Percentiles rank a stretch among this genome's conserved stretches.
Conservation (phyloP, 2,113 vertebrate species). For the Ceuthmochares aereus region DNA sequence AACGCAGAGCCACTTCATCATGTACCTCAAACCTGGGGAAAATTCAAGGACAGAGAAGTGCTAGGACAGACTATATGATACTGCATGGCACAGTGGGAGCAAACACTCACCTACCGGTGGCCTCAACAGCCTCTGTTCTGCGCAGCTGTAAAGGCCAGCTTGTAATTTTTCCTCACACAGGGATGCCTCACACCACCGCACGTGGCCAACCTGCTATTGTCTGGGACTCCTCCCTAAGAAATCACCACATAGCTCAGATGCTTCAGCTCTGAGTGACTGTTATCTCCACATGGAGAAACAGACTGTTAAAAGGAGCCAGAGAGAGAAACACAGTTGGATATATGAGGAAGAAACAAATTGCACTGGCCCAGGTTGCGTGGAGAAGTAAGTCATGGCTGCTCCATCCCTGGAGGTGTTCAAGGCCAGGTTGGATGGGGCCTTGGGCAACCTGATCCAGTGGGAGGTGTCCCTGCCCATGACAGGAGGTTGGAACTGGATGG, state of each 20-base stretch:
- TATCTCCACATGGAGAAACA: accelerated
- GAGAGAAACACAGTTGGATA: not conserved
- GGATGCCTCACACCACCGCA: accelerated
- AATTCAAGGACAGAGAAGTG: not conserved
- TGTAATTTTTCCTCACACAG: not conserved
- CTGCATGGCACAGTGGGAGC: not conserved
- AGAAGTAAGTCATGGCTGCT: too few relatives aligned
- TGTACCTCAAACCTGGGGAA: not conserved
- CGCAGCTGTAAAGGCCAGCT: accelerated
- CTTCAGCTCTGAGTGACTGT: not conserved
- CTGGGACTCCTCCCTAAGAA: not conserved
- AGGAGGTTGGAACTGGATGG: too few relatives aligned
- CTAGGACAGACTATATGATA: not conserved
- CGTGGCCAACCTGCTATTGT: not conserved
- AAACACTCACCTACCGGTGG: accelerated
- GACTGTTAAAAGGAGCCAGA: not conserved
- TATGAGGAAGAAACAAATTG: not conserved
- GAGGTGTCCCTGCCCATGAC: too few relatives aligned
- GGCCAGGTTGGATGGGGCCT: too few relatives aligned
- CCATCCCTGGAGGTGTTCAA: too few relatives aligned
- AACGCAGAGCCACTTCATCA: not conserved
- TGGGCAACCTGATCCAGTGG: too few relatives aligned
- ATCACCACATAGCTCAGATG: not conserved
- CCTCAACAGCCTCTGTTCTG: not conserved
- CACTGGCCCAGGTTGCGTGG: too few relatives aligned